These are phyloP conservation scores for Synergus itoensis DNA, from an alignment of 2,888 invertebrate species.

Conservation along the genomic window DNA sequence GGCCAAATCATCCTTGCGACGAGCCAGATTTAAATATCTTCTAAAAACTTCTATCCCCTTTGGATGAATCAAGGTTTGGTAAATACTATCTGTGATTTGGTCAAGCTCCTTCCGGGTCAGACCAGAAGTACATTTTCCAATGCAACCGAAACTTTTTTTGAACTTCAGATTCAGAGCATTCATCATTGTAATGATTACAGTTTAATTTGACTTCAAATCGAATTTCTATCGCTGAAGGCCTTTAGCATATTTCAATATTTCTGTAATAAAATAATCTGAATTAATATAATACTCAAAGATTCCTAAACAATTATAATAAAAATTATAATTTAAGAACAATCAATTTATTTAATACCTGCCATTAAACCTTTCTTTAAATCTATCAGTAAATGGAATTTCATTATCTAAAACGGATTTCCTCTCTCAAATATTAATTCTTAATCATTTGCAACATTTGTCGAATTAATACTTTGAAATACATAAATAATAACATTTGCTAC, in stretches of 20 bases:
- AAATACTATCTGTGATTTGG: conserved; percentile 66
- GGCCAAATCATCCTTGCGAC: conserved; percentile 57
- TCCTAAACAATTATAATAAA: background rate
- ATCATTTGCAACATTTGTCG: no score
- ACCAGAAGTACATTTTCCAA: conserved; percentile 69
- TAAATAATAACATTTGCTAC: background rate
- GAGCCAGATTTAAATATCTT: conserved; percentile 60
- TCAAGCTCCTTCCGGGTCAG: conserved; percentile 65
- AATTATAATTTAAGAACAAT: background rate
- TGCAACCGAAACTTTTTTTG: conserved; percentile 62
- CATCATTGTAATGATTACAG: background rate
- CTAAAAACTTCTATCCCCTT: conserved; percentile 64
- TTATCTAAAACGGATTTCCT: background rate
- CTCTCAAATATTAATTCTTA: background rate
- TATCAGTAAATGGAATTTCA: background rate
- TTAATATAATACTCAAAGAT: background rate
- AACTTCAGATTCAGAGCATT: no score
- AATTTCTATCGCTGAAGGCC: background rate
- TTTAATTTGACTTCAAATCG: background rate
- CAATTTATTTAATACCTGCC: no score
- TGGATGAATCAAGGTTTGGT: conserved; percentile 59
- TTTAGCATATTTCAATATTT: conserved; percentile 20
- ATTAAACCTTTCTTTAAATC: no score
- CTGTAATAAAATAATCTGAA: background rate
- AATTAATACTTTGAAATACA: background rate